These are phyloP conservation scores for Proales similis DNA, from an alignment of 1,140 invertebrate species.

Conservation along the genomic window DNA sequence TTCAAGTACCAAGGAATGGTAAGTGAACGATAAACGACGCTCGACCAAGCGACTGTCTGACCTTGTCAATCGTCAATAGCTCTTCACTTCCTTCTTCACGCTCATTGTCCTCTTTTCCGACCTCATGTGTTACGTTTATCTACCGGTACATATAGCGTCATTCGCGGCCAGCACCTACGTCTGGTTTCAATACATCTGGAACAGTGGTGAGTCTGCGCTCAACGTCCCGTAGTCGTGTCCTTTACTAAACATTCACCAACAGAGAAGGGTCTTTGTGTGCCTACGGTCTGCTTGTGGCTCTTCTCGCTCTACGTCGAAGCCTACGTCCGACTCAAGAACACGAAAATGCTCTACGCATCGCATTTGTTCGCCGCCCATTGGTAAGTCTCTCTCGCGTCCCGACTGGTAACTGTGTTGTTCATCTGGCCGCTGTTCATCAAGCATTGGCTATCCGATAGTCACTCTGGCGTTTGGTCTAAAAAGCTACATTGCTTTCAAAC, in stretches of 20 bases:
- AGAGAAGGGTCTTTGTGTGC: conserved; percentile 86
- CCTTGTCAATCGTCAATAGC: conserved; percentile 60
- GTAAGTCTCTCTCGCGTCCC: conserved; percentile 56
- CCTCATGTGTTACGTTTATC: conserved; percentile 97
- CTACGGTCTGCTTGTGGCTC: conserved; percentile 86
- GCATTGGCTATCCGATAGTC: conserved; percentile 92
- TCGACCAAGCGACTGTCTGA: neutral
- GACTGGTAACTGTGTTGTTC: neutral
- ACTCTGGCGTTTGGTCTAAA: conserved; percentile 93
- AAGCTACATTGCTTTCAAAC: conserved; percentile 82
- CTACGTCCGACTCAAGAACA: conserved; percentile 73
- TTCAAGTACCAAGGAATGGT: conserved; percentile 98
- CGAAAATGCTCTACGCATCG: conserved; percentile 83
- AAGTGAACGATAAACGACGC: conserved; percentile 54
- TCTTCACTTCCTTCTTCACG: conserved; percentile 95
- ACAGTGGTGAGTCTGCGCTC: conserved; percentile 71
- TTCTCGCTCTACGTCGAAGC: conserved; percentile 91
- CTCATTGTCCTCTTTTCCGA: conserved; percentile 95
- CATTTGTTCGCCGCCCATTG: conserved; percentile 96
- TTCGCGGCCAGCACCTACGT: conserved; percentile 96
- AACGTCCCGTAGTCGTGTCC: neutral
- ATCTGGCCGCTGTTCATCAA: conserved; percentile 49
- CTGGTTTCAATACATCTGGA: conserved; percentile 97
- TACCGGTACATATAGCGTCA: conserved; percentile 94
- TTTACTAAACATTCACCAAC: conserved; percentile 40